Evolutionary conservation across 2,113 vertebrate species (phyloP).

Genomic region (Dipodomys stephensi): DNA sequence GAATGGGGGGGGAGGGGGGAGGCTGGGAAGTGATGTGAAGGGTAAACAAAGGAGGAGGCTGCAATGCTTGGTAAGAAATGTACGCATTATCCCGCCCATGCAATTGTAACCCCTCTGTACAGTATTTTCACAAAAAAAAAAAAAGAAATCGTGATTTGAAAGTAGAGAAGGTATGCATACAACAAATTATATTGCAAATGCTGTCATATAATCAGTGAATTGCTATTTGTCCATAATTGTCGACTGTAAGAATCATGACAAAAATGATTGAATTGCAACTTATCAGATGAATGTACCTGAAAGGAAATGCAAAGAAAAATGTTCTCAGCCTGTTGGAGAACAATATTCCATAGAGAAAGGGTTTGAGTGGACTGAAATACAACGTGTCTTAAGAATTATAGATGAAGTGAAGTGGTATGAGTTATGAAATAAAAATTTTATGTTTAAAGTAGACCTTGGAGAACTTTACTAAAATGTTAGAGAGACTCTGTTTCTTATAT

Average conservation of each 20-base stretch:
- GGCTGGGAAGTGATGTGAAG: too few species aligned
- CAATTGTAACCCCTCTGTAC: too few species aligned
- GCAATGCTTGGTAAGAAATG: too few species aligned
- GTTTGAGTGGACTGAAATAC: not conserved
- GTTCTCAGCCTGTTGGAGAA: not conserved
- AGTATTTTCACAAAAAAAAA: too few species aligned
- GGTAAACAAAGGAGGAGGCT: too few species aligned
- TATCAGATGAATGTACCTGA: not conserved
- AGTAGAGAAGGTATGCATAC: not conserved
- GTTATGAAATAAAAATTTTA: not conserved
- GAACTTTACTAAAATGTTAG: not conserved
- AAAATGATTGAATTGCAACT: not conserved
- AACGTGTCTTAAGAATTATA: not conserved
- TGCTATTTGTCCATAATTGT: not conserved
- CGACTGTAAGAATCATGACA: not conserved
- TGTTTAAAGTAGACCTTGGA: not conserved
- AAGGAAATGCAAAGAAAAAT: not conserved
- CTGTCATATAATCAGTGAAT: not conserved
- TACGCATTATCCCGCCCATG: too few species aligned
- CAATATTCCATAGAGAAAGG: not conserved
- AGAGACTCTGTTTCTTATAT: not conserved
- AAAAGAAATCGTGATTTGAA: slow-evolving; percentile 29
- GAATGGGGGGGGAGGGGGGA: too few species aligned
- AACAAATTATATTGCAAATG: not conserved
- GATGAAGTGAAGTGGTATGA: not conserved